These are phyloP conservation scores for Microcebus lehilahytsara DNA, from an alignment of 2,113 vertebrate species.

Conservation along the genomic window DNA sequence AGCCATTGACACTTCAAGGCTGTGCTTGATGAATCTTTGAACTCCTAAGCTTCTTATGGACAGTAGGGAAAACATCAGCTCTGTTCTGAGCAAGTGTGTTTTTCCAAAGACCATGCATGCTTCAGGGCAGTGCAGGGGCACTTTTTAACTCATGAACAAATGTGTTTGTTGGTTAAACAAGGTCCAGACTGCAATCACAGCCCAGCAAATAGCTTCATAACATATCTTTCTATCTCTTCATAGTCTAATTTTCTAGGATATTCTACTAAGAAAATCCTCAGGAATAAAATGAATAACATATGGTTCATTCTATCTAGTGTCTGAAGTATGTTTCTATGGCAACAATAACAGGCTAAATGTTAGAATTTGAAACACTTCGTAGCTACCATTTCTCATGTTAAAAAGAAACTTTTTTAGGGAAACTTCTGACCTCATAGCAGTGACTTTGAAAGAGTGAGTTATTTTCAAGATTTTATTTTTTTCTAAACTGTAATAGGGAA, in stretches of 20 bases:
- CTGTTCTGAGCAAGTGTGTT: not conserved
- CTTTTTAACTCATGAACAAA: slow-evolving; percentile 1
- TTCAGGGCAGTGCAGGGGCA: not conserved
- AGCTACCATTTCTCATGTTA: slow-evolving; percentile 50
- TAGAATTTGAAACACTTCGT: slow-evolving; percentile 39
- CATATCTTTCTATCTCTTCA: not conserved
- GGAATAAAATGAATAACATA: slow-evolving; percentile 16
- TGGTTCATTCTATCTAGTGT: not conserved
- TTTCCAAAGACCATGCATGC: not conserved
- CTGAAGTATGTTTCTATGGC: slow-evolving; percentile 58
- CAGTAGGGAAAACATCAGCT: not conserved
- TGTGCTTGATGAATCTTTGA: not conserved
- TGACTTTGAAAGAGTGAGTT: not conserved
- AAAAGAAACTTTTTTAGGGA: not conserved
- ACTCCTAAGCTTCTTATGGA: not conserved
- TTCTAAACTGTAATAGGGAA: not conserved
- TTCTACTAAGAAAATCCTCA: slow-evolving; percentile 40
- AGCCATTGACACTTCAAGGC: not conserved
- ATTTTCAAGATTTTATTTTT: not conserved
- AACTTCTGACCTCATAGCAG: not conserved
- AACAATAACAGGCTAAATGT: not conserved
- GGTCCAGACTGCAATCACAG: not conserved
- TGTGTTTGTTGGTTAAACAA: not conserved
- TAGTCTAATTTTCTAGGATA: slow-evolving; percentile 15
- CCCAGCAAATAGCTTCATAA: not conserved